phyloP scores from a whole-genome alignment of 1,140 invertebrate genomes.

The Triops longicaudatus region DNA sequence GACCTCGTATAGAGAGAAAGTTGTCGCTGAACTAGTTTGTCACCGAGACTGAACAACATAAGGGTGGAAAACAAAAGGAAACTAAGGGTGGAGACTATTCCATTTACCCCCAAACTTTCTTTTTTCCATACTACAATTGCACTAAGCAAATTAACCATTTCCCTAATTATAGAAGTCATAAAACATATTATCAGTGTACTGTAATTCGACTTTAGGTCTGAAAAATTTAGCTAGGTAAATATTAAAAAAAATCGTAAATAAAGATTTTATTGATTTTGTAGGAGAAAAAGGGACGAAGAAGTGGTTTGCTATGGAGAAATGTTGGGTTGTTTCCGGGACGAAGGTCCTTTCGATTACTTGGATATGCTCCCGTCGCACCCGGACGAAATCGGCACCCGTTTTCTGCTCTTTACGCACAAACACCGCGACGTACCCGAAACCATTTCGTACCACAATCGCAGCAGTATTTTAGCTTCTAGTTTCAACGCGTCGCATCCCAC shows the following conservation, averaged over 20 bases:
- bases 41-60: background rate
- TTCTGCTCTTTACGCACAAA: constrained; percentile 44
- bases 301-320: constrained; percentile 76
- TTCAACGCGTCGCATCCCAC: constrained; percentile 62
- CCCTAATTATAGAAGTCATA: no score
- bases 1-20: background rate
- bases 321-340: constrained; percentile 84
- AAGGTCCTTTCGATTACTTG: constrained; percentile 81
- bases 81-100: background rate
- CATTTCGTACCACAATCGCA: constrained; percentile 47
- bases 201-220: no score
- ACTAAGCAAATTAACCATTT: no score
- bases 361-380: constrained; percentile 81
- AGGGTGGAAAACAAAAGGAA: background rate
- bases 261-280: constrained; percentile 21
- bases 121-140: background rate
- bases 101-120: background rate
- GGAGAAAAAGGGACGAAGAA: constrained; percentile 40
- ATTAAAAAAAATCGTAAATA: no score
- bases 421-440: constrained; percentile 36
- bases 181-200: no score
- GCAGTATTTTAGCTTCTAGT: constrained; percentile 47
- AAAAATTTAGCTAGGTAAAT: no score
- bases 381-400: constrained; percentile 69
- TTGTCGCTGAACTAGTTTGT: background rate